Base-by-base conservation (phyloP, 2,888 invertebrate genomes). In the Diarsia mendica region DNA sequence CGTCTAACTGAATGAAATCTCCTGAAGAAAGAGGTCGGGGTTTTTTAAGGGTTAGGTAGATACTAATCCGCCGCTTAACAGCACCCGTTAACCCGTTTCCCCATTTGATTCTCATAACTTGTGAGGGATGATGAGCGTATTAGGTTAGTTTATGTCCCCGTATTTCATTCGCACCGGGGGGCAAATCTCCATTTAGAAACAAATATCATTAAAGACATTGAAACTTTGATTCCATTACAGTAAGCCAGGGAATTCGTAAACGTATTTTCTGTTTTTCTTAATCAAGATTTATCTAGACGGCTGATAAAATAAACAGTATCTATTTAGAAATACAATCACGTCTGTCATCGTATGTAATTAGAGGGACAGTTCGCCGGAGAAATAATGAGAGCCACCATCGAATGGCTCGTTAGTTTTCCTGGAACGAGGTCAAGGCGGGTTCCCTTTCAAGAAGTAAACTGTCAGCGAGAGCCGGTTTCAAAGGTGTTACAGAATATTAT, bases 401-500 rank as follows among this genome's bases (percentile, higher is more conserved):
- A 93, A 92, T 90, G 89, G 88, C 91, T 93, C 92, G 91, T 93
- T 93, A 93, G 91, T 91, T 90, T 86, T 88, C 77, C 77, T 81
- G 79, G 83, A 93, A 92, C 88, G 90, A 88, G 92, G 91, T 91
- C 92, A 92, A 91, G 89, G 89, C 88, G 80, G 80, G 80, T 75
- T 82, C 83, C 79, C 85, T 81, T 80, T 81, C 82, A 89, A 87
- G 79, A 77, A 78, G 87, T 67, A 79, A 88, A 86, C 88, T 88
- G 75, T 67, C 66, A 86, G 91, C 87, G 86, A 79, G 64, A 73
- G 64, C 67, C 55, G 58, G 61, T 70, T 72, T 81, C 72, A 80
- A 79, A 84, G 73, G 76, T 81, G 75, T 83, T 78, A 77, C 77
- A 67, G 82, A 84, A 87, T 85, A 82, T 85, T 74, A 82, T 75